Conservation (phyloP, 2,797 vertebrate species). For the Channa striata region DNA sequence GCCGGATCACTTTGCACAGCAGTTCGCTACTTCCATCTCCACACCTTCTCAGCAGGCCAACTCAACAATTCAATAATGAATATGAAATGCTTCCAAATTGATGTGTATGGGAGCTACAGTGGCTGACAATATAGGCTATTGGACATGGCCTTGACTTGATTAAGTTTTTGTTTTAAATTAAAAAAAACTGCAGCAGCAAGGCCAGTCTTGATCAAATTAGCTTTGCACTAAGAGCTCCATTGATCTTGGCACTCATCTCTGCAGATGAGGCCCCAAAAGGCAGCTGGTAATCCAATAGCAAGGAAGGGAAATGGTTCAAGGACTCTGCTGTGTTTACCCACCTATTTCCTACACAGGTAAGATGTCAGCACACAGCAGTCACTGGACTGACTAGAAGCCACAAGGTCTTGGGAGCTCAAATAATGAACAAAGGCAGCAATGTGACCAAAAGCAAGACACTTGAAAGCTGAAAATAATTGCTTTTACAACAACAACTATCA, state of each 20-base stretch:
- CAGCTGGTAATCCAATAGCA: slow-evolving; percentile 84
- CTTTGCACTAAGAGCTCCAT: slow-evolving; percentile 84
- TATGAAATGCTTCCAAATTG: slow-evolving; percentile 79
- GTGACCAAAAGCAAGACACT: slow-evolving; percentile 71
- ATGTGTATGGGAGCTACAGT: slow-evolving; percentile 64
- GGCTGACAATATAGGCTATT: slow-evolving; percentile 65
- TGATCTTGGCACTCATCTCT: slow-evolving; percentile 84
- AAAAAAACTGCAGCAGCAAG: slow-evolving; percentile 74
- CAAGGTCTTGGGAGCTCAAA: slow-evolving; percentile 45
- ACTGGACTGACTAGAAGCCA: slow-evolving; percentile 67
- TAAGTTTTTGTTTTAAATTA: slow-evolving; percentile 71
- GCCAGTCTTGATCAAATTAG: slow-evolving; percentile 81
- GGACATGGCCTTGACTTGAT: slow-evolving; percentile 71
- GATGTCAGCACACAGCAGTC: slow-evolving; percentile 62
- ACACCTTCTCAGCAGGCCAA: slow-evolving; percentile 63
- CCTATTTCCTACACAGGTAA: slow-evolving; percentile 68
- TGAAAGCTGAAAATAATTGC: slow-evolving; percentile 74
- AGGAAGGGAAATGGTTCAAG: slow-evolving; percentile 82
- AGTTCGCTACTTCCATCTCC: slow-evolving; percentile 64
- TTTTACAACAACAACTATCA: slow-evolving; percentile 66
- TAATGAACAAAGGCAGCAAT: slow-evolving; percentile 58
- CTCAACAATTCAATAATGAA: slow-evolving; percentile 80
- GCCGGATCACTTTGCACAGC: slow-evolving; percentile 71
- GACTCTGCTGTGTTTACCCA: slow-evolving; percentile 78
- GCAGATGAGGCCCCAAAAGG: slow-evolving; percentile 78